Evolutionary conservation across 35 echinoderm and acorn worm species (phyloP).

Genomic region (Holothuria glaberrima): DNA sequence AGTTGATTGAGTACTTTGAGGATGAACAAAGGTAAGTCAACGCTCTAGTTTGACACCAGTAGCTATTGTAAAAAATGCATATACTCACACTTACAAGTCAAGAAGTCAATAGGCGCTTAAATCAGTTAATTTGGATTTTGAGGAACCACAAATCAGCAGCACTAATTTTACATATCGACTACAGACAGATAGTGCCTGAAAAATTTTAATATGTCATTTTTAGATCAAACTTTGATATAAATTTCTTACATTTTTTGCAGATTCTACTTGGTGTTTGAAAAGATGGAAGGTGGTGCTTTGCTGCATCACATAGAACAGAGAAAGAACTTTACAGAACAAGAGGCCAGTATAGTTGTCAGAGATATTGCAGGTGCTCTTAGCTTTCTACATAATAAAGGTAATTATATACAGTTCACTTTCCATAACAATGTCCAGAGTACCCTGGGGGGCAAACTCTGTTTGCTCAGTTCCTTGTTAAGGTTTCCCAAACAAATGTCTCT

Average conservation of each 20-base stretch:
- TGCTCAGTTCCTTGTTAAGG: too few relatives aligned
- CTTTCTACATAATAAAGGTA: conserved; percentile 99
- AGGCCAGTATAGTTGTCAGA: conserved; percentile 88
- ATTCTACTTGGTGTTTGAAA: conserved; percentile 97
- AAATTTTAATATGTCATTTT: background rate
- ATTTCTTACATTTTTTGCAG: conserved; percentile 47
- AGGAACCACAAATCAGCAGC: too few relatives aligned
- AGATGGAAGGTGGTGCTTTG: conserved; percentile 95
- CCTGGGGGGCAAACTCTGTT: background rate
- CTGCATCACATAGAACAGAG: conserved; percentile 93
- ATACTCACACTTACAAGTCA: too few relatives aligned
- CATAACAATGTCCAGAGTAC: background rate
- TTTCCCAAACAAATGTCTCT: too few relatives aligned
- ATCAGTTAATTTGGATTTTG: too few relatives aligned
- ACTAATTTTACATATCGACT: too few relatives aligned
- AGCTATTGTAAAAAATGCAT: too few relatives aligned
- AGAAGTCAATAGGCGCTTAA: too few relatives aligned
- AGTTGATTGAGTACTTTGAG: conserved; percentile 98
- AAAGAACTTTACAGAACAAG: conserved; percentile 90
- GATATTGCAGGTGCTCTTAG: conserved; percentile 94
- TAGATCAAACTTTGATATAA: background rate
- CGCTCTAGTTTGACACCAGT: too few relatives aligned
- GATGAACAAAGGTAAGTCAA: conserved; percentile 84
- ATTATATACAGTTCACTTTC: background rate
- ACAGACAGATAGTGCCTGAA: too few relatives aligned